Conservation (phyloP, 2,888 invertebrate species). For the Hypolimnas misippus region DNA sequence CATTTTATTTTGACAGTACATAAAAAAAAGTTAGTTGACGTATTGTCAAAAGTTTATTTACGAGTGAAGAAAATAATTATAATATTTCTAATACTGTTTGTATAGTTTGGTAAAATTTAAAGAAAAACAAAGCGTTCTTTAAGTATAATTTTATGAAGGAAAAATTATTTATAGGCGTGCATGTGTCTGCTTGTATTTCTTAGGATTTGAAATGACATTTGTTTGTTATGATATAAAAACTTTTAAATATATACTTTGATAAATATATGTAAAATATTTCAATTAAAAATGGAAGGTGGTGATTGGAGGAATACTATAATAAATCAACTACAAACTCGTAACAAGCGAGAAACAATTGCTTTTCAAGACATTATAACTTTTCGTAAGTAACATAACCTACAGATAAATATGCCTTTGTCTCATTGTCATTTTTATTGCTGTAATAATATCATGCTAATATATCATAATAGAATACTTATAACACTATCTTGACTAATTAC, state of each 20-base stretch:
- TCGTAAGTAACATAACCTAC: slow-evolving; percentile 87
- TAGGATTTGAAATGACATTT: slow-evolving; percentile 59
- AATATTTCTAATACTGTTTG: slow-evolving; percentile 18
- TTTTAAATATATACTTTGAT: slow-evolving; percentile 50
- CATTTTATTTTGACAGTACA: slow-evolving; percentile 6
- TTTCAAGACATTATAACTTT: slow-evolving; percentile 92
- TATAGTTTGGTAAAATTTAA: neutral
- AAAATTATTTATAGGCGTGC: neutral
- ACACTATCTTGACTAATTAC: slow-evolving; percentile 30
- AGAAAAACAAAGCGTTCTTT: neutral
- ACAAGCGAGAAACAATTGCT: slow-evolving; percentile 88
- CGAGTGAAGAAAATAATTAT: slow-evolving; percentile 25
- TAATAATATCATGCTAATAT: slow-evolving; percentile 20
- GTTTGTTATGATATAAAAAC: slow-evolving; percentile 70
- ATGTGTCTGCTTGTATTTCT: neutral
- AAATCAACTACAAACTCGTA: slow-evolving; percentile 88
- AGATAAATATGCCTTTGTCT: slow-evolving; percentile 29
- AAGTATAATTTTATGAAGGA: neutral
- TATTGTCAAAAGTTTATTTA: slow-evolving; percentile 40
- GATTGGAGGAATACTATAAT: slow-evolving; percentile 89
- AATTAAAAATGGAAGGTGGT: slow-evolving; percentile 71
- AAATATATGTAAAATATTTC: slow-evolving; percentile 42
- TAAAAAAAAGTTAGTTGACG: slow-evolving; percentile 15
- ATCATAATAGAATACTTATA: slow-evolving; percentile 15
- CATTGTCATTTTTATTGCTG: slow-evolving; percentile 25